These are phyloP conservation scores for Crossocerus cetratus DNA, from an alignment of 2,888 invertebrate genomes.

Conservation along the genomic window DNA sequence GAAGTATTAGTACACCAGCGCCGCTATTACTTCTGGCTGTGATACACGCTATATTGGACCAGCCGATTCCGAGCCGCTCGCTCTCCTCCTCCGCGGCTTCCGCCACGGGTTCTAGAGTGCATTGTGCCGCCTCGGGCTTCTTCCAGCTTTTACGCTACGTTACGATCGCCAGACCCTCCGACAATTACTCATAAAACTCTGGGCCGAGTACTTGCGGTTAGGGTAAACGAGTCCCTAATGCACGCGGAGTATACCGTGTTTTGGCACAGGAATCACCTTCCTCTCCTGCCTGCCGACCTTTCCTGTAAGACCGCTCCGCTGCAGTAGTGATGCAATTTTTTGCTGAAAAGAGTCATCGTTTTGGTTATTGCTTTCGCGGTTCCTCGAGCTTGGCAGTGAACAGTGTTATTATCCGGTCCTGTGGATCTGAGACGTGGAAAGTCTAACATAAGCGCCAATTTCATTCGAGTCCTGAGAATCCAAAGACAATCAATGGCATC, in stretches of 20 bases:
- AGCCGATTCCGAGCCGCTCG: conserved; percentile 35
- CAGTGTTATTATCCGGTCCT: no score
- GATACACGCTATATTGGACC: conserved; percentile 56
- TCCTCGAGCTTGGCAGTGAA: no score
- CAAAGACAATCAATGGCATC: conserved; percentile 56
- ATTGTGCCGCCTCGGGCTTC: conserved; percentile 28
- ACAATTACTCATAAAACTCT: conserved; percentile 58
- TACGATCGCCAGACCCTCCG: conserved; percentile 36
- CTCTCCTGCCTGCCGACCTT: neutral
- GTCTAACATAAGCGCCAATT: conserved; percentile 6
- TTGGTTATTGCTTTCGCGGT: no score
- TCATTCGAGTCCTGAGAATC: conserved; percentile 48
- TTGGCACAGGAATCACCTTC: conserved; percentile 33
- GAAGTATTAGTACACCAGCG: no score
- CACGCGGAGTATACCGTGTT: conserved; percentile 36
- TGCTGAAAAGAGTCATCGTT: no score
- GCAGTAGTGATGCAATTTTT: conserved; percentile 29
- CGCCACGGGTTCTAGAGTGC: conserved; percentile 20
- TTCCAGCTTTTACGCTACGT: conserved; percentile 19
- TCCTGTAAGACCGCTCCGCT: conserved; percentile 18
- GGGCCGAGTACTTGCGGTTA: conserved; percentile 55
- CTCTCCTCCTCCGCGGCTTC: neutral
- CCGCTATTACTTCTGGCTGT: conserved; percentile 42
- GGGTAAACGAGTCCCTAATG: conserved; percentile 41
- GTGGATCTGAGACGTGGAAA: no score